Percentiles rank a stretch among this genome's conserved stretches.
Evolutionary conservation across 2,888 invertebrate genomes (phyloP).

Genomic region (Atrina japonica): DNA sequence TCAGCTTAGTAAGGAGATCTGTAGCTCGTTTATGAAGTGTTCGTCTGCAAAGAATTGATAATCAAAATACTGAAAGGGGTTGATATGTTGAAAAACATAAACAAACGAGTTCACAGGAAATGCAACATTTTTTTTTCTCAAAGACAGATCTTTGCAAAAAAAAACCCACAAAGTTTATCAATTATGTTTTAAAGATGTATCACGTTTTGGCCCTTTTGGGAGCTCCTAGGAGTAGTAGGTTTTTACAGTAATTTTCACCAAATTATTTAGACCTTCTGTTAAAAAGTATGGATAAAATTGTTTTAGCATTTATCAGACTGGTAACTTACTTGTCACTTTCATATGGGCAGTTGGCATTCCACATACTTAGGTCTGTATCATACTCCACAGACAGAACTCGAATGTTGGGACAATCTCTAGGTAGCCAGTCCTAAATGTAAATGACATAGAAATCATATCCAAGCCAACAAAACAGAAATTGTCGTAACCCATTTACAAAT

Average conservation of each 20-base stretch:
- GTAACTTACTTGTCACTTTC: slow-evolving; percentile 80
- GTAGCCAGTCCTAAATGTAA: slow-evolving; percentile 89
- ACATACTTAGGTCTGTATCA: slow-evolving; percentile 84
- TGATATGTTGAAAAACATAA: background rate
- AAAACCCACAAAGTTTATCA: too few species aligned
- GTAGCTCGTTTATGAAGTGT: slow-evolving; percentile 64
- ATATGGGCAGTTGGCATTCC: slow-evolving; percentile 84
- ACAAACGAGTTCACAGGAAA: background rate
- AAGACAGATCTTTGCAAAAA: too few species aligned
- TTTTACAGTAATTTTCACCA: too few species aligned
- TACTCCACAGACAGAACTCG: slow-evolving; percentile 93
- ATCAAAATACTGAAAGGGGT: background rate
- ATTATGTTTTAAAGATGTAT: too few species aligned
- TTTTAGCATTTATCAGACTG: too few species aligned
- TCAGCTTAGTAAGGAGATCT: slow-evolving; percentile 84
- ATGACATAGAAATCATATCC: too few species aligned
- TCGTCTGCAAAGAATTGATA: slow-evolving; percentile 58
- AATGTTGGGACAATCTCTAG: slow-evolving; percentile 88
- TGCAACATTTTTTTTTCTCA: too few species aligned
- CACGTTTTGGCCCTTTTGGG: too few species aligned
- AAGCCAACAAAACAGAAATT: background rate
- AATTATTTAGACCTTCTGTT: too few species aligned
- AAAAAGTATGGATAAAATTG: background rate
- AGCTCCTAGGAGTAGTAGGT: too few species aligned
- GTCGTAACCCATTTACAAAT: too few species aligned